Evolutionary conservation across 2,113 vertebrate species (phyloP).

Genomic region (Brachirus orientalis): DNA sequence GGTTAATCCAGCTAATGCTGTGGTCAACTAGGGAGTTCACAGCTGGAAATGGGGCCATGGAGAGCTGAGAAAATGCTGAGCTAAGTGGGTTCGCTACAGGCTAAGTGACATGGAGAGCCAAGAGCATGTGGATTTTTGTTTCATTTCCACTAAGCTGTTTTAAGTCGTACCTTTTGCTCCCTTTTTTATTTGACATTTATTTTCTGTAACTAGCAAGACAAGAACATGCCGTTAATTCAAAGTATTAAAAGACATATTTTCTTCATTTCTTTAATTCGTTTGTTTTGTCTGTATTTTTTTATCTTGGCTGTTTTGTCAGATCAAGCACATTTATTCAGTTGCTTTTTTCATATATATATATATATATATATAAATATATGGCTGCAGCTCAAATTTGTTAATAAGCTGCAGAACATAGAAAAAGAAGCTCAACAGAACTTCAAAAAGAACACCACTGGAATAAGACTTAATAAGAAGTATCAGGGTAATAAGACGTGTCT

Average conservation of each 20-base stretch:
- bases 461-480: background rate
- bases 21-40: constrained; percentile 43
- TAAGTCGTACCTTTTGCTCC: background rate
- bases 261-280: background rate
- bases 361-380: background rate
- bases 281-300: background rate
- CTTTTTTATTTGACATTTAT: background rate
- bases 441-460: background rate
- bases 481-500: constrained; percentile 12
- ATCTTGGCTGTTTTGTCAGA: too few relatives aligned
- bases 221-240: too few relatives aligned
- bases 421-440: constrained; percentile 5
- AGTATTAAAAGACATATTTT: too few relatives aligned
- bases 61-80: constrained; percentile 42
- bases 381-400: background rate
- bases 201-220: too few relatives aligned
- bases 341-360: background rate
- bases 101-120: constrained; percentile 17
- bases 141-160: constrained; percentile 13
- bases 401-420: background rate
- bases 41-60: constrained; percentile 32
- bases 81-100: constrained; percentile 28
- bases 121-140: constrained; percentile 15
- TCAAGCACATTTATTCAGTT: background rate
- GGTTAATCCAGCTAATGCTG: constrained; percentile 68